These are phyloP conservation scores for Lathamus discolor DNA, from an alignment of 2,113 vertebrate species.

Conservation along the genomic window DNA sequence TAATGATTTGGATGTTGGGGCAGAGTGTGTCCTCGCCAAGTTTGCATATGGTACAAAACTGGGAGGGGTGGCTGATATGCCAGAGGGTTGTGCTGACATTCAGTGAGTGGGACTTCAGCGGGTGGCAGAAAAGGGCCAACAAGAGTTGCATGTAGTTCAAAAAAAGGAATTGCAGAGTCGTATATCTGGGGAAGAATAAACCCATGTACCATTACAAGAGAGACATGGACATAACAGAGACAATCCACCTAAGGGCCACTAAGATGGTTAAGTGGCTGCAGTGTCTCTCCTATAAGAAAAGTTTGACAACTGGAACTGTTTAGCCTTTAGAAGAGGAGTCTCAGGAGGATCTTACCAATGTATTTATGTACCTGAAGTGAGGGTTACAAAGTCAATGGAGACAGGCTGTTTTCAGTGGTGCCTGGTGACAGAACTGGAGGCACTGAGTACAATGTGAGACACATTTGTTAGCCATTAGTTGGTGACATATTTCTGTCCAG, in stretches of 20 bases:
- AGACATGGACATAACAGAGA: neutral
- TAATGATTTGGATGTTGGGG: neutral
- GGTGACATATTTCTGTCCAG: neutral
- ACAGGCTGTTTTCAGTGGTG: neutral
- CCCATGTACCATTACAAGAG: rapidly evolving
- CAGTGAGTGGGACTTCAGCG: neutral
- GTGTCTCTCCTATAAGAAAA: neutral
- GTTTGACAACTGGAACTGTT: neutral
- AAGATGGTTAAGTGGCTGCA: neutral
- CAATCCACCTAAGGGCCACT: neutral
- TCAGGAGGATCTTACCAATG: neutral
- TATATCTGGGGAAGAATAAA: neutral
- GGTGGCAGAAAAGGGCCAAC: neutral
- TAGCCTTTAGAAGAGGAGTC: neutral
- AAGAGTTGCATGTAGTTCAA: neutral
- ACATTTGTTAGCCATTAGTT: neutral
- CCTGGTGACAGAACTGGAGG: neutral
- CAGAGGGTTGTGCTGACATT: neutral
- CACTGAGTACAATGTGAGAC: neutral
- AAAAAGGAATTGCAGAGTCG: neutral
- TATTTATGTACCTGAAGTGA: neutral
- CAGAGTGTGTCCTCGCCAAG: neutral
- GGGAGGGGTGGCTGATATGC: neutral
- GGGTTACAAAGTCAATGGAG: neutral
- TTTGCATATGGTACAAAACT: neutral